Evolutionary conservation across 2,113 vertebrate species (phyloP), one percentile per base, ranked within the genome.

Genomic region (Leptobrachium leishanense): DNA sequence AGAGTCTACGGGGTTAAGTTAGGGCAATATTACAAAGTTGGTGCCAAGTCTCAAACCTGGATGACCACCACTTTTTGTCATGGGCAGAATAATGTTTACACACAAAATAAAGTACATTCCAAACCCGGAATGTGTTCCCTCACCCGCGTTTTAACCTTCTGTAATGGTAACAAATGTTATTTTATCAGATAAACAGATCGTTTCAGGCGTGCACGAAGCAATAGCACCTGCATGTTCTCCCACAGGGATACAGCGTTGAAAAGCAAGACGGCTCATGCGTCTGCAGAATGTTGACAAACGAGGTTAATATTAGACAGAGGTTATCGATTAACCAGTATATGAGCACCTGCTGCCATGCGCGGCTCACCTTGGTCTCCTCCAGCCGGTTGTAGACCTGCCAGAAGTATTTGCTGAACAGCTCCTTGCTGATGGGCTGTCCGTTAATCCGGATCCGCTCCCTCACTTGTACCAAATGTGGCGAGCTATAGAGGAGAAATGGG

Each of bases 391-490:
- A 98, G 72, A 98, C 92, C 74, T 91, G 91, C 97, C 97, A 98
- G 88, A 99, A 99, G 85, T 98, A 95, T 82, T 97, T 97, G 80
- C 92, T 95, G 86, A 98, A 99, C 44, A 95, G 94, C 42, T 98
- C 95, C 8, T 92, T 95, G 74, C 94, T 94, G 82, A 99, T 95
- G 43, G 96, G 96, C 87, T 92, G 91, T 54, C 97, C 98, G 0
- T 99, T 94, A 84, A 99, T 95, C 7, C 96, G 92, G 82, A 99
- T 99, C 85, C 98, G 90, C 87, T 99, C 98, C 0, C 96, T 93
- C 43, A 98, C 98, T 88, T 98, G 94, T 9, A 99, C 96, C 82
- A 99, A 86, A 86, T 99, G 98, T 15, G 98, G 98, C 40, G 98
- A 99, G 85, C 98, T 99, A 84, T 12, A 83, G 79, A 50, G 11